These are phyloP conservation scores for Pandemis heparana DNA, from an alignment of 2,888 invertebrate species.

Conservation along the genomic window DNA sequence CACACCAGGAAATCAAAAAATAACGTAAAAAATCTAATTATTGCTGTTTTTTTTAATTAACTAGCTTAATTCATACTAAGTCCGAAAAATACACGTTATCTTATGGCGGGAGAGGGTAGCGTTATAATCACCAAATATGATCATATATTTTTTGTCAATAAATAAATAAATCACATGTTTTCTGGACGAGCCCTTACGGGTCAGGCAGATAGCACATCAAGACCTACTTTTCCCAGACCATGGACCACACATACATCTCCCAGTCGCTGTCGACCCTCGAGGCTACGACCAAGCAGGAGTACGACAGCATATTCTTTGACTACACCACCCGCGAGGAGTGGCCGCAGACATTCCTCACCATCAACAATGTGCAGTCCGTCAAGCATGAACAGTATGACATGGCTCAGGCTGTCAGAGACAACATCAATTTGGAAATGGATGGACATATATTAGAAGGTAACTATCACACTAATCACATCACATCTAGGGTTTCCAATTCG, in stretches of 20 bases:
- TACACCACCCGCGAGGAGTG: constrained; percentile 57
- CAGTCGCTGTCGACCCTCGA: constrained; percentile 71
- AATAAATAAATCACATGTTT: too few relatives aligned
- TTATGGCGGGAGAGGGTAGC: too few relatives aligned
- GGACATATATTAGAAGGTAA: constrained; percentile 68
- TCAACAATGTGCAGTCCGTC: constrained; percentile 51
- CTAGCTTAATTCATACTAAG: too few relatives aligned
- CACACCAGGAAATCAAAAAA: too few relatives aligned
- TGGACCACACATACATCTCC: constrained; percentile 78
- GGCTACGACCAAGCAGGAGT: constrained; percentile 62
- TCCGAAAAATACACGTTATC: too few relatives aligned
- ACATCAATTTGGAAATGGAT: constrained; percentile 66
- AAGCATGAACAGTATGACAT: constrained; percentile 70
- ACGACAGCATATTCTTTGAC: constrained; percentile 75
- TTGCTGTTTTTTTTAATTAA: too few relatives aligned
- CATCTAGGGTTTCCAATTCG: too few relatives aligned
- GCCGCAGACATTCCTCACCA: constrained; percentile 61
- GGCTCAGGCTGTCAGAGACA: constrained; percentile 61
- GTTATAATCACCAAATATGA: too few relatives aligned
- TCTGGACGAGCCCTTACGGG: too few relatives aligned
- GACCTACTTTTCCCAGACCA: constrained; percentile 51
- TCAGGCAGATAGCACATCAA: too few relatives aligned
- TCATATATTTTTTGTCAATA: too few relatives aligned
- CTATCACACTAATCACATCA: neutral
- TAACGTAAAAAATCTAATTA: too few relatives aligned